These are phyloP conservation scores for Polia nebulosa DNA, from an alignment of 2,888 invertebrate species.

Conservation along the genomic window DNA sequence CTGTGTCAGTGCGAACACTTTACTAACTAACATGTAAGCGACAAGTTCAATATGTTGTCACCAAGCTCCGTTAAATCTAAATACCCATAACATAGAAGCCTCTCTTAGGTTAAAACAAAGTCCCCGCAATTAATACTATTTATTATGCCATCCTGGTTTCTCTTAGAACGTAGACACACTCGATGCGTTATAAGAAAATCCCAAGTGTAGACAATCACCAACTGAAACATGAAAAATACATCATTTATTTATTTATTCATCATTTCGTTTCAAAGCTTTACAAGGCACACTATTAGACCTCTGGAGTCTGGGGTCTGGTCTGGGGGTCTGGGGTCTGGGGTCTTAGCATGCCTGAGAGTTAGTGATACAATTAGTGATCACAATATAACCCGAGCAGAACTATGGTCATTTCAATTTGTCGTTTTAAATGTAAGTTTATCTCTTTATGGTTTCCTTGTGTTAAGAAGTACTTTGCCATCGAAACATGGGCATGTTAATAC, in stretches of 20 bases:
- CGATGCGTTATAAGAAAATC: constrained; percentile 62
- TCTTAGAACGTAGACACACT: constrained; percentile 59
- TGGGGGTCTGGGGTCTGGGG: no score
- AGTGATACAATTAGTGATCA: constrained; percentile 31
- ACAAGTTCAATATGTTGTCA: constrained; percentile 4
- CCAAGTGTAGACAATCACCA: constrained; percentile 57
- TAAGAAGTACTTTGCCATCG: constrained; percentile 37
- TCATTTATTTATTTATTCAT: no score
- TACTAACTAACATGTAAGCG: background rate
- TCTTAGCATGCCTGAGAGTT: no score
- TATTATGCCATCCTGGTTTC: constrained; percentile 47
- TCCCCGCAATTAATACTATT: constrained; percentile 53
- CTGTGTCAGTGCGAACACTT: background rate
- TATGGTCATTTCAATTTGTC: constrained; percentile 16
- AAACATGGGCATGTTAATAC: constrained; percentile 36
- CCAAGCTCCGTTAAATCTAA: constrained; percentile 33
- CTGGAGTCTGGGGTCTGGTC: no score
- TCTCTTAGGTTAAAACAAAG: constrained; percentile 45
- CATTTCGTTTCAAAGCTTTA: no score
- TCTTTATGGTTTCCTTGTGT: constrained; percentile 49
- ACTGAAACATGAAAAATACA: constrained; percentile 49
- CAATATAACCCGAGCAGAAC: background rate
- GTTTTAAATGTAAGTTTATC: constrained; percentile 31
- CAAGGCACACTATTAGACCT: no score
- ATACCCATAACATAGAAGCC: constrained; percentile 62